Conservation (phyloP, 2,113 vertebrate genomes). For the Eupsittula cactorum region DNA sequence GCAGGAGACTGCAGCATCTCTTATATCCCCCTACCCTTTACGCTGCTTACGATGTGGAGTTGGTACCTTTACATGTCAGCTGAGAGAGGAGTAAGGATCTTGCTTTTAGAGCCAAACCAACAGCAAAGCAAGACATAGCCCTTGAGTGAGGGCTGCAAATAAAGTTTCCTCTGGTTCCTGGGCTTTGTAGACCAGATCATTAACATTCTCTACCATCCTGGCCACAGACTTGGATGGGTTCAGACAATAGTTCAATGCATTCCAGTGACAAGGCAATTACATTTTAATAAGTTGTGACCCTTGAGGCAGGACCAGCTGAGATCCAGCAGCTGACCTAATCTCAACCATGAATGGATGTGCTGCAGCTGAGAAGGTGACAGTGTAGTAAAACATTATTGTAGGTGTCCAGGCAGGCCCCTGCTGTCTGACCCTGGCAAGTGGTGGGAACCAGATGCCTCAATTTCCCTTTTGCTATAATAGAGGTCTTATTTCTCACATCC, state of each 20-base stretch:
- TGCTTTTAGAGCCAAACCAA: neutral
- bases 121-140: neutral
- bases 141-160: neutral
- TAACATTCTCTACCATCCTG: neutral
- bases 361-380: neutral
- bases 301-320: constrained; percentile 7
- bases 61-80: neutral
- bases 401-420: neutral
- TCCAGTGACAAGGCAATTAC: constrained; percentile 21
- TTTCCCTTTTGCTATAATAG: neutral
- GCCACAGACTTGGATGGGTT: neutral
- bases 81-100: neutral
- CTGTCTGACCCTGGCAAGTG: neutral
- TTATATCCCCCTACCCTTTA: neutral
- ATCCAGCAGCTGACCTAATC: neutral
- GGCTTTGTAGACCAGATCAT: neutral
- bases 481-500: neutral
- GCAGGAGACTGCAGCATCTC: neutral
- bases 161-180: neutral
- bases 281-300: constrained; percentile 40
- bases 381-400: neutral
- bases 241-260: neutral
- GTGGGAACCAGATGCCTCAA: neutral
- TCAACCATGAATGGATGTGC: neutral
- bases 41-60: neutral